Percentiles rank a stretch among this genome's conserved stretches.
These are phyloP conservation scores for Rhinatrema bivittatum DNA, from an alignment of 2,797 vertebrate genomes.

Conservation along the genomic window DNA sequence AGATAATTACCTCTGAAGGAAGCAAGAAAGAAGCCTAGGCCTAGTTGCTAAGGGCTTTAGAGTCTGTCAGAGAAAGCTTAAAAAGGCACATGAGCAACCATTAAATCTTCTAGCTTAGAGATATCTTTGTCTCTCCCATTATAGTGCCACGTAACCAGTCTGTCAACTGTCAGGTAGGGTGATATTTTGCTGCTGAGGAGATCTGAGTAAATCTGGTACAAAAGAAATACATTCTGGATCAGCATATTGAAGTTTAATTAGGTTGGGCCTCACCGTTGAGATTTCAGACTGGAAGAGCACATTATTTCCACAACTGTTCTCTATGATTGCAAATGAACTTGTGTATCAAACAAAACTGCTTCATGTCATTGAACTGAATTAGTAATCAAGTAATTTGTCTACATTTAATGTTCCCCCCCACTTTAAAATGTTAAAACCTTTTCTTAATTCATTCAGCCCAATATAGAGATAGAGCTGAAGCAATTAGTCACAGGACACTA, in stretches of 20 bases:
- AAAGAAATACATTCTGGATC: conserved; percentile 38
- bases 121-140: conserved; percentile 32
- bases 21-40: conserved; percentile 36
- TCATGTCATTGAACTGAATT: conserved; percentile 80
- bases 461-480: no score
- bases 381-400: no score
- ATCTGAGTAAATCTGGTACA: conserved; percentile 38
- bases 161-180: conserved; percentile 34
- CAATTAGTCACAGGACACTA: no score
- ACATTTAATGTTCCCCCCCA: no score
- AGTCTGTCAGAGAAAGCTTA: conserved; percentile 21
- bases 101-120: conserved; percentile 22
- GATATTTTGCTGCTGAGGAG: conserved; percentile 36
- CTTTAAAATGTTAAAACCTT: no score
- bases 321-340: conserved; percentile 39
- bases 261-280: conserved; percentile 39
- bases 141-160: conserved; percentile 35
- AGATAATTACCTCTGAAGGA: conserved; percentile 58
- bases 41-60: conserved; percentile 37
- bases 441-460: no score
- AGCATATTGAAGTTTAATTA: conserved; percentile 56
- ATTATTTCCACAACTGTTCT: conserved; percentile 46
- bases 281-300: conserved; percentile 23
- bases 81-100: conserved; percentile 15
- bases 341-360: conserved; percentile 62